phyloP scores from a whole-genome alignment of 2,113 vertebrate genomes.

The Xyrauchen texanus region DNA sequence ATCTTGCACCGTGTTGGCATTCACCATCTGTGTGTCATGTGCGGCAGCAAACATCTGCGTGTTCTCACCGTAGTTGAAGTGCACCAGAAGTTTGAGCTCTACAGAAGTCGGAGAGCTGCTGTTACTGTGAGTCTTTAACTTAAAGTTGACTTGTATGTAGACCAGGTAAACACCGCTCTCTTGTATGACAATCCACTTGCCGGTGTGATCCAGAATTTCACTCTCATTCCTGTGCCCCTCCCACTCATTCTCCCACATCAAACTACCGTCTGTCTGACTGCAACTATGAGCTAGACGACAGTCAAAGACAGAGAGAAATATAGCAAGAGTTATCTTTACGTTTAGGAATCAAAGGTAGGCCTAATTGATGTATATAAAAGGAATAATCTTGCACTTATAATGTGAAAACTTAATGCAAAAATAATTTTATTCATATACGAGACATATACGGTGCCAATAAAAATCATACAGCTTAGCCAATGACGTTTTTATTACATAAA shows the following conservation, averaged over 20 bases:
- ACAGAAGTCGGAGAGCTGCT: neutral
- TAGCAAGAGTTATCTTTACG: too few species aligned
- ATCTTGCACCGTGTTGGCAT: neutral
- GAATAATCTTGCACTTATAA: too few species aligned
- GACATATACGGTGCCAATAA: too few species aligned
- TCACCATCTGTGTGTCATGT: conserved; percentile 37
- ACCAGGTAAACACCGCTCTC: conserved; percentile 42
- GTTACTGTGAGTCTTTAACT: neutral
- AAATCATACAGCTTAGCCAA: too few species aligned
- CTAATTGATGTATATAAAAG: too few species aligned
- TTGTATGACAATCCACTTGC: conserved; percentile 12
- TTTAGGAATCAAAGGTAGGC: too few species aligned
- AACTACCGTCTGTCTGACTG: neutral
- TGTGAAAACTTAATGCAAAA: too few species aligned
- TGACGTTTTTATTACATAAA: too few species aligned
- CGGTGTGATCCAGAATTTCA: neutral
- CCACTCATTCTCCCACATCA: conserved; percentile 32
- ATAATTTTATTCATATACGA: too few species aligned
- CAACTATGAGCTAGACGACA: too few species aligned
- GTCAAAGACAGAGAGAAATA: too few species aligned
- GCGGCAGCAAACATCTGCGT: neutral
- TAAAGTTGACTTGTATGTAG: conserved; percentile 49
- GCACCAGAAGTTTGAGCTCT: conserved; percentile 7
- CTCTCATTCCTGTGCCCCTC: neutral
- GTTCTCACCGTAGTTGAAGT: neutral